Conservation (phyloP, 2,888 invertebrate genomes). For the Netelia virgata region DNA sequence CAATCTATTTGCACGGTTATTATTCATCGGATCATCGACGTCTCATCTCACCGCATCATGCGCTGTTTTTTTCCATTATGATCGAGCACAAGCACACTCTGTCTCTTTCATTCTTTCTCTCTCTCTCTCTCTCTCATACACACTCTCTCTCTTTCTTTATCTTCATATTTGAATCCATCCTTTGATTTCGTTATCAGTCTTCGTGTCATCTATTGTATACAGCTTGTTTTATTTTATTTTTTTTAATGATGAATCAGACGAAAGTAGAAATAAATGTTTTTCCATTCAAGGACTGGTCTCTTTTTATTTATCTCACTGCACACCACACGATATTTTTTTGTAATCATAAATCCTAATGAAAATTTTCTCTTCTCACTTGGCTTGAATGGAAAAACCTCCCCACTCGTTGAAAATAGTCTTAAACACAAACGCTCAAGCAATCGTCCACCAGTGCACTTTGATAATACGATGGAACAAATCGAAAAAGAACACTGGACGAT, state of each 20-base stretch:
- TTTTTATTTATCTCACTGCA: conserved; percentile 83
- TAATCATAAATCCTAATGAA: conserved; percentile 75
- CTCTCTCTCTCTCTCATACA: conserved; percentile 5
- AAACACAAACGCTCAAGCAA: conserved; percentile 48
- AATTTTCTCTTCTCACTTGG: conserved; percentile 82
- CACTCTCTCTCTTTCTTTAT: conserved; percentile 55
- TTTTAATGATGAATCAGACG: conserved; percentile 76
- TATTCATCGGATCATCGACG: conserved; percentile 58
- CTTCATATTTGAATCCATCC: conserved; percentile 38
- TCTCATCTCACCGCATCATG: conserved; percentile 56
- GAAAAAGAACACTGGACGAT: conserved; percentile 35
- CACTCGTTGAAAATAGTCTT: conserved; percentile 18
- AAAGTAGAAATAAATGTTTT: conserved; percentile 84
- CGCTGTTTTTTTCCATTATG: conserved; percentile 44
- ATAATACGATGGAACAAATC: neutral
- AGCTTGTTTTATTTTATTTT: conserved; percentile 65
- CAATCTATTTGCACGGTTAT: conserved; percentile 56
- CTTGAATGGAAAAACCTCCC: conserved; percentile 84
- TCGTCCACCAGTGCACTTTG: conserved; percentile 42
- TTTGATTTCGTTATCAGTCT: conserved; percentile 66
- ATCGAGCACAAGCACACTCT: conserved; percentile 26
- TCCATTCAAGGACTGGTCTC: conserved; percentile 84
- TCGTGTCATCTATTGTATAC: conserved; percentile 74
- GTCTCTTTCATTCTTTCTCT: conserved; percentile 9
- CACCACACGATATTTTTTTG: conserved; percentile 78